Conservation (phyloP, 2,113 vertebrate species). For the Gymnobelideus leadbeateri region DNA sequence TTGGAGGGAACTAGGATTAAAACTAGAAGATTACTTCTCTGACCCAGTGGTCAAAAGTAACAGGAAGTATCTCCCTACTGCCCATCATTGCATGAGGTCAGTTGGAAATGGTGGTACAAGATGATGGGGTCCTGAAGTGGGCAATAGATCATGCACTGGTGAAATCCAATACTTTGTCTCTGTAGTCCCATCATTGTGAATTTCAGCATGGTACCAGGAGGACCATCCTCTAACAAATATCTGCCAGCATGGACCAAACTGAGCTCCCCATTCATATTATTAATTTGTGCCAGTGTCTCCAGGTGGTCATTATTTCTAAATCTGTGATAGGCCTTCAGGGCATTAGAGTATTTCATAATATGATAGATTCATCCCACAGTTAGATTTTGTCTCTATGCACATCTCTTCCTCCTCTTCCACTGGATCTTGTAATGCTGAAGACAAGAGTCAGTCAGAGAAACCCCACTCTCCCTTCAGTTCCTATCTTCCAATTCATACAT, state of each 20-base stretch:
- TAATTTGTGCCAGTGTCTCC: neutral
- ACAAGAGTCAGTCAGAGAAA: neutral
- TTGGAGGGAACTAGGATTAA: too few relatives aligned
- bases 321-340: slow-evolving; percentile 25
- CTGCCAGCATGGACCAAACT: neutral
- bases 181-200: slow-evolving; percentile 53
- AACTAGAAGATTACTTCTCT: too few relatives aligned
- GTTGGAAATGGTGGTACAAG: rapidly evolving
- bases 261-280: neutral
- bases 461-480: neutral
- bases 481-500: neutral
- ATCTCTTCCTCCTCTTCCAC: rapidly evolving
- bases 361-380: neutral
- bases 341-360: rapidly evolving
- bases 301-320: neutral
- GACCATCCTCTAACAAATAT: neutral
- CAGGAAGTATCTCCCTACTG: too few relatives aligned
- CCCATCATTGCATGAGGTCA: too few relatives aligned
- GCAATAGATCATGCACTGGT: slow-evolving; percentile 34
- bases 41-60: too few relatives aligned
- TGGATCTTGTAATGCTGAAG: neutral
- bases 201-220: rapidly evolving
- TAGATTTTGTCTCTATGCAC: neutral
- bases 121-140: rapidly evolving
- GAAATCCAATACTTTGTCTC: slow-evolving; percentile 15